Evolutionary conservation across 2,888 invertebrate genomes (phyloP), one percentile per base, ranked within the genome.

Genomic region (Hypselothyrea guttata): DNA sequence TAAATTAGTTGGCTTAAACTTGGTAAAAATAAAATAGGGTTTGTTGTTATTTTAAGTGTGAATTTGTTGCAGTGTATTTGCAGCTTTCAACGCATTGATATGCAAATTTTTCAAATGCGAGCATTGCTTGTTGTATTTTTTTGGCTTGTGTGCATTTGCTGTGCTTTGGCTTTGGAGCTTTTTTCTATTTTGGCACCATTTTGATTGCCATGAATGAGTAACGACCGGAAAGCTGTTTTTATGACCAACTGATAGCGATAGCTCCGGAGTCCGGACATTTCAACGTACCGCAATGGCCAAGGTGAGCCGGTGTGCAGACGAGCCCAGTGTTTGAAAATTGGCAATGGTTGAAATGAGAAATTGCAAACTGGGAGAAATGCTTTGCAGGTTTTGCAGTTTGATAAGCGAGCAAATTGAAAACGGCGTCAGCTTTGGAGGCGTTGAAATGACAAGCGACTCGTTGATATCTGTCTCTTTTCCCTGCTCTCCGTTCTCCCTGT

Each of bases 191-290:
- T 71, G 84, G 75, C 83, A 77, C 78, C 84, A 78, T 84, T 86
- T 81, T 81, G 81, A 86, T 84, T 78, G 78, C 75, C 71, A 84
- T 84, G 85, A 82, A 87, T 87, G 88, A 88, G 86, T 87, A 87
- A 87, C 88, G 88, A 87, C 81, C 87, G 87, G 88, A 87, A 88
- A 86, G 87, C 73, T 78, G 71, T 79, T 88, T 88, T 87, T 87
- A 87, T 87, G 87, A 73, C 86, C 76, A 71, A 77, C 65, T 81
- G 88, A 88, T 86, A 87, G 71, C 78, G 49, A 54, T n/a, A n/a
- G n/a, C n/a, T n/a, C n/a, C 51, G 15, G 15, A 58, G 68, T 56
- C 60, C 49, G 58, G 55, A 22, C 37, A 41, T 33, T 34, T 4
- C 22, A 22, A 5, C 13, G 35, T 37, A 31, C 28, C 37, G 27